Percentiles rank a stretch among this genome's conserved stretches.
Evolutionary conservation across 2,797 vertebrate genomes (phyloP).

Genomic region (Novumbra hubbsi): DNA sequence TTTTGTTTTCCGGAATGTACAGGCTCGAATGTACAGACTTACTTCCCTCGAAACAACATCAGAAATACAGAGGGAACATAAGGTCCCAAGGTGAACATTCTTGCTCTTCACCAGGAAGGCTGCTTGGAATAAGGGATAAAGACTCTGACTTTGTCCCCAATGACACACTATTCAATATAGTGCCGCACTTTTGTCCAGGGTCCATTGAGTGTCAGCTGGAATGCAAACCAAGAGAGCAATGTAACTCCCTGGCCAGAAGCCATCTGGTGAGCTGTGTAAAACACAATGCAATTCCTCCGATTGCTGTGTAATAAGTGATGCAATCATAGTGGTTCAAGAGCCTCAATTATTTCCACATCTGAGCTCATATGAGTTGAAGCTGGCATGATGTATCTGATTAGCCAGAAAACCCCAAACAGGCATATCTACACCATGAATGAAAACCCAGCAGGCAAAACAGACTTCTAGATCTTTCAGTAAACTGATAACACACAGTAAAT

Average conservation of each 20-base stretch:
- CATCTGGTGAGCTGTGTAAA: conserved; percentile 6
- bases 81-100: conserved; percentile 14
- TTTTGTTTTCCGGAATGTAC: not conserved
- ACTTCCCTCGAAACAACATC: conserved; percentile 1
- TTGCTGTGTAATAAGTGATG: not conserved
- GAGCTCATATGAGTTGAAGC: not conserved
- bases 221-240: not conserved
- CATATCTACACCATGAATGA: not conserved
- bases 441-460: not conserved
- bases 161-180: not conserved
- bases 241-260: not conserved
- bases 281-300: not conserved
- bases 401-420: not conserved
- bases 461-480: not conserved
- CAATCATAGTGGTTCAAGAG: conserved; percentile 9
- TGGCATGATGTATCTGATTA: not conserved
- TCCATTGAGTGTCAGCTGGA: not conserved
- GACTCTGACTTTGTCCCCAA: not conserved
- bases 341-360: conserved; percentile 5
- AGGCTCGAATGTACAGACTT: not conserved
- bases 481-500: not conserved
- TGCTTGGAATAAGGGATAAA: not conserved
- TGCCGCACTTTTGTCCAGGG: not conserved
- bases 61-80: not conserved
- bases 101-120: not conserved